Evolutionary conservation across 2,888 invertebrate genomes (phyloP).

Genomic region (Acleris emargana): DNA sequence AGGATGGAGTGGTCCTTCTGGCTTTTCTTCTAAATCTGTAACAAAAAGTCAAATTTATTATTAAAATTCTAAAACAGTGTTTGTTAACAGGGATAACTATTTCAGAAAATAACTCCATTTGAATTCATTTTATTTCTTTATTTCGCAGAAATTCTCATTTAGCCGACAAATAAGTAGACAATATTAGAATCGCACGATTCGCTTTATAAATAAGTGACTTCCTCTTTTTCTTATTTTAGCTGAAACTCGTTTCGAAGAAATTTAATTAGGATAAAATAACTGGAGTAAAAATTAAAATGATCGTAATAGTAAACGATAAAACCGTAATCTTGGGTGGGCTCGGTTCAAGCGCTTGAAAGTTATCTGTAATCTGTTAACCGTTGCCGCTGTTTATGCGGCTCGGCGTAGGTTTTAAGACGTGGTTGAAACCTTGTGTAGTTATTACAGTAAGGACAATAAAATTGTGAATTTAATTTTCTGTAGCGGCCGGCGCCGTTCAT

Average conservation of each 20-base stretch:
- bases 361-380: conserved; percentile 12
- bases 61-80: too few species aligned
- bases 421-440: conserved; percentile 5
- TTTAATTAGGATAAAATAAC: too few species aligned
- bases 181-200: too few species aligned
- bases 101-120: too few species aligned
- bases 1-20: neutral
- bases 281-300: neutral
- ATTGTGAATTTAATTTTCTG: conserved; percentile 26
- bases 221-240: too few species aligned
- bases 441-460: conserved; percentile 24
- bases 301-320: conserved; percentile 12
- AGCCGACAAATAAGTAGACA: too few species aligned
- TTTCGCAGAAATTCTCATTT: too few species aligned
- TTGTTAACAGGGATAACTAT: too few species aligned
- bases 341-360: conserved; percentile 10
- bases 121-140: too few species aligned
- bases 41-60: neutral
- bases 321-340: conserved; percentile 15
- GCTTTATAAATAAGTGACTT: too few species aligned
- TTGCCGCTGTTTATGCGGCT: conserved; percentile 10
- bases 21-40: conserved; percentile 1
- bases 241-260: too few species aligned
- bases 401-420: conserved; percentile 5
- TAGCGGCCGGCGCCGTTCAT: conserved; percentile 26